phyloP scores from a whole-genome alignment of 2,888 invertebrate genomes.

The Chrysodeixis includens region DNA sequence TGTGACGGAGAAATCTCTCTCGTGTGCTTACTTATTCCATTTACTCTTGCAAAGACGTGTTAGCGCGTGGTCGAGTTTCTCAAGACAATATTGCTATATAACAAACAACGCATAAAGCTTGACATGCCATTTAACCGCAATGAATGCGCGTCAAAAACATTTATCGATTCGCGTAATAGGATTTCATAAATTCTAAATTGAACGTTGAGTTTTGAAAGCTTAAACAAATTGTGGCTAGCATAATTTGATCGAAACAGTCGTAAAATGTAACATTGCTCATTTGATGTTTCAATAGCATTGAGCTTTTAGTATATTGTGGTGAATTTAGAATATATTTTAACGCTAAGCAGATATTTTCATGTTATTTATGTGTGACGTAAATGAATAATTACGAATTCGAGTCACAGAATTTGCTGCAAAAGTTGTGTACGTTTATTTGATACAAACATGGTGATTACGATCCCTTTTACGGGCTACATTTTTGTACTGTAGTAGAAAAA shows the following conservation, averaged over 20 bases:
- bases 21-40: conserved; percentile 65
- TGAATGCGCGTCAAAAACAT: conserved; percentile 42
- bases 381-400: neutral
- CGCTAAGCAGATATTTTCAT: neutral
- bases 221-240: conserved; percentile 40
- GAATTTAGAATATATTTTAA: neutral
- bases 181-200: conserved; percentile 53
- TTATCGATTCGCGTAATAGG: conserved; percentile 52
- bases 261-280: conserved; percentile 44
- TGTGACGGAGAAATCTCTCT: conserved; percentile 59
- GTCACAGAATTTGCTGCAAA: neutral
- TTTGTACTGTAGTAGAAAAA: neutral
- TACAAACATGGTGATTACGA: neutral
- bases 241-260: conserved; percentile 46
- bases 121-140: conserved; percentile 27
- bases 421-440: neutral
- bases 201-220: conserved; percentile 49
- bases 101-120: conserved; percentile 42
- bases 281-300: conserved; percentile 38
- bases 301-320: conserved; percentile 24
- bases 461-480: neutral
- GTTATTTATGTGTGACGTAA: neutral
- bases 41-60: conserved; percentile 57
- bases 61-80: conserved; percentile 58
- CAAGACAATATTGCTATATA: conserved; percentile 53